Base-by-base conservation (phyloP, 2,888 invertebrate genomes). In the Epinotia ramella region DNA sequence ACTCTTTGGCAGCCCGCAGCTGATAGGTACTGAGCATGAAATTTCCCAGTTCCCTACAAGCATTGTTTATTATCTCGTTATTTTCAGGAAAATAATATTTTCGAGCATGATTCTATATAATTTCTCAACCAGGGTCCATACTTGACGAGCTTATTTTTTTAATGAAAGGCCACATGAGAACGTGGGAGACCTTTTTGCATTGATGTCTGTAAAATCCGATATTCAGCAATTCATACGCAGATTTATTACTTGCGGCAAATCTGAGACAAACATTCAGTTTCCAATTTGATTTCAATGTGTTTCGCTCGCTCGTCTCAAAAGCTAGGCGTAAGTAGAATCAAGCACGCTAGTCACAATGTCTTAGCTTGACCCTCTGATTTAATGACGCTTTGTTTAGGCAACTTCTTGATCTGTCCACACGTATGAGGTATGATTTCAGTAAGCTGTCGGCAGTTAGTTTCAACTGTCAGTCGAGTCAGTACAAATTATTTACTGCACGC, bases 111-210 rank as follows among this genome's bases (percentile, higher is more conserved):
- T 72, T 76, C 56, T 67, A 67, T 76, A 72, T 20, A 20, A 67
- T 56, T 71, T 75, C 66, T 76, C 71, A 56, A 57, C 33, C 46
- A 67, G 71, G 33, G 56, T 12, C 18, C 53, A 66, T 71, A 71
- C 60, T 44, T 66, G 33, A 18, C n/a, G 18, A 66, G 56, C 46
- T 78, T 76, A 69, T 46, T 76, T 72, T 77, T 73, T 78, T 2
- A 78, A 78, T 78, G 76, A 76, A 76, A 70, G 18, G 66, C 28
- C 12, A 18, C 12, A 18, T 57, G 28, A 16, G 56, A 13, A 60
- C 18, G 12, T 13, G 46, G 28, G 63, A 24, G 20, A 28, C 65
- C 75, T 28, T 28, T 62, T 71, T 66, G 28, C 60, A 57, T 76
- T 60, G 53, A 71, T 63, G 44, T 44, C 62, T 40, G 59, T 74